Percentiles rank a stretch among this genome's conserved stretches.
Evolutionary conservation across 2,797 vertebrate genomes (phyloP).

Genomic region (Gymnothorax reevesii): DNA sequence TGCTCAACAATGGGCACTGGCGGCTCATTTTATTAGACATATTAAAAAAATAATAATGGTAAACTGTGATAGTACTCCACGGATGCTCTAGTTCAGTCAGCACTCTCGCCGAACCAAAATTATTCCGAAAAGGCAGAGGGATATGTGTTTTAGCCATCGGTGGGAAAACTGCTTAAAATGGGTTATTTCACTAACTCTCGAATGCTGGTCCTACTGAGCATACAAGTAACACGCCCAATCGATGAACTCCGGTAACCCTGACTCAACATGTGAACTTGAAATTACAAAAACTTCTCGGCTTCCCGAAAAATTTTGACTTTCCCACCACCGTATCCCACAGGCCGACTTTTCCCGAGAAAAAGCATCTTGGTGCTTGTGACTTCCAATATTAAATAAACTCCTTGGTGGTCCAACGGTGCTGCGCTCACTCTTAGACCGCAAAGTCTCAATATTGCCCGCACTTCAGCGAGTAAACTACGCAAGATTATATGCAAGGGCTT

Average conservation of each 20-base stretch:
- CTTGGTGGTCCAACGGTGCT: not conserved
- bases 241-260: not conserved
- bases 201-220: not conserved
- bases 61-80: not conserved
- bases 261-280: not conserved
- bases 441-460: not conserved
- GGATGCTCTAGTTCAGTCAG: not conserved
- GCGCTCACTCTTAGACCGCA: not conserved
- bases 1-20: not conserved
- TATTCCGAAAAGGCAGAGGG: not conserved
- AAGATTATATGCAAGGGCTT: not conserved
- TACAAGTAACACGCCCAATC: not conserved
- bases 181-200: not conserved
- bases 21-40: not conserved
- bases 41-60: not conserved
- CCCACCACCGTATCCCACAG: not conserved
- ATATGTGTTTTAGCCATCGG: not conserved
- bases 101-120: not conserved
- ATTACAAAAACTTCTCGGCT: not conserved
- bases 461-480: not conserved
- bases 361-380: not conserved
- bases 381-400: not conserved
- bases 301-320: not conserved
- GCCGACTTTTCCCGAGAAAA: not conserved
- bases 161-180: not conserved